Base-by-base conservation (phyloP, 2,113 vertebrate genomes). In the Struthio camelus region DNA sequence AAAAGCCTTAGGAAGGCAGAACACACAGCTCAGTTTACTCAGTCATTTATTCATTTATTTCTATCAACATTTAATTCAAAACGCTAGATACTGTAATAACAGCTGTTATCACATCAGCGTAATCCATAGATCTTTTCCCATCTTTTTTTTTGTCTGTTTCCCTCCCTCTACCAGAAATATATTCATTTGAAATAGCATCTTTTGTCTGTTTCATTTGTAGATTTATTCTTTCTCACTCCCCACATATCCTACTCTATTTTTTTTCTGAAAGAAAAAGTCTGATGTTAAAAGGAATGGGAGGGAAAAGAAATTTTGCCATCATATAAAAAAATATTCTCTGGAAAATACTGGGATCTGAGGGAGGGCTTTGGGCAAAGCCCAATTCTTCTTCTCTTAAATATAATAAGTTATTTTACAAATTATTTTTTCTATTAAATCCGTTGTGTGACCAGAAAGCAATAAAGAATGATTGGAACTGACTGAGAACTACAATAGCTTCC, bases 41-140 rank as follows among this genome's bases (percentile, higher is more conserved):
- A 16, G 40, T 77, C 34, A 66, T 95, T 96, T 95, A 87, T 93
- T 90, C 25, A 83, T 80, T 86, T 91, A 87, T 84, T 91, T 93
- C 42, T 85, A 93, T 61, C 87, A 93, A 93, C 66, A 91, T 88
- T 96, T 67, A 95, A 89, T 87, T 91, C 14, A 80, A 78, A 93
- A 91, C 75, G 16, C 48, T 23, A 36, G 56, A 38, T 86, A 93
- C 67, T 59, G 50, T 86, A 86, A 61, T 36, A 95, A 71, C 58
- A 94, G 67, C 54, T 86, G 71, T 86, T 91, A 90, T 62, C 69
- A 90, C 76, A 95, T 90, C 94, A 86, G 54, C 78, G 59, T 67
- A 96, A 85, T 87, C 38, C n/a, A 19, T 42, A 89, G 59, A 87
- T 79, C 76, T 67, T 93, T 61, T 94, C 17, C 59, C 90, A 67